Percentiles rank a stretch among this genome's conserved stretches.
phyloP scores from a whole-genome alignment of 2,113 vertebrate species.

The Sinocyclocheilus anshuiensis region DNA sequence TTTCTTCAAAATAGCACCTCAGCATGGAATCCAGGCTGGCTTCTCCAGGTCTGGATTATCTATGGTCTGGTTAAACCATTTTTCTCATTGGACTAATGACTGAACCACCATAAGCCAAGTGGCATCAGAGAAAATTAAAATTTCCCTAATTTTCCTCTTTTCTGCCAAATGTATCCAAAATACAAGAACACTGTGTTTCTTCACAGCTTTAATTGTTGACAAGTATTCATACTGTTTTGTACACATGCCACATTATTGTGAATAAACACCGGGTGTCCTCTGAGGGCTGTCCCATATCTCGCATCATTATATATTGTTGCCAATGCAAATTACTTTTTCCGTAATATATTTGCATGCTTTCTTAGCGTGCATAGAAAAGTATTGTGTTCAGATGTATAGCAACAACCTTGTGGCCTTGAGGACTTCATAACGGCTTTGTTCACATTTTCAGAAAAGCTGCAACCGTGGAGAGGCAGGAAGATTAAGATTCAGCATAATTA shows the following conservation, averaged over 20 bases:
- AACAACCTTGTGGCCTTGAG: conserved; percentile 8
- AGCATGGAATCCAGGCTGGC: conserved; percentile 62
- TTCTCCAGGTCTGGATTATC: conserved; percentile 62
- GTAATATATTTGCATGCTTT: conserved; percentile 16
- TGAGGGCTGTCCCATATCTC: conserved; percentile 48
- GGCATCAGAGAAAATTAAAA: conserved; percentile 65
- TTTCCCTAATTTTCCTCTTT: conserved; percentile 37
- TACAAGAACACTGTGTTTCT: conserved; percentile 50
- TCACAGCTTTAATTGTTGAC: conserved; percentile 63
- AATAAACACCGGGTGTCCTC: conserved; percentile 31
- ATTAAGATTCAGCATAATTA: conserved; percentile 48
- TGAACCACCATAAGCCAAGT: conserved; percentile 59
- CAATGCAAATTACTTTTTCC: conserved; percentile 6
- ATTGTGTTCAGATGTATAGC: not conserved
- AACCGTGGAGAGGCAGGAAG: conserved; percentile 29
- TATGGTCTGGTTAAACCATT: conserved; percentile 67
- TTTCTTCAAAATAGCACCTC: conserved; percentile 63
- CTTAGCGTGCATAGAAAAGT: not conserved
- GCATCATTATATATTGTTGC: conserved; percentile 33
- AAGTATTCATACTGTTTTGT: conserved; percentile 60
- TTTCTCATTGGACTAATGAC: conserved; percentile 66
- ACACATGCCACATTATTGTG: conserved; percentile 53
- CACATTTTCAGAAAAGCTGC: conserved; percentile 20
- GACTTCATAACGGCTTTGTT: conserved; percentile 24
- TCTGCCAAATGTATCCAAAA: conserved; percentile 55